phyloP scores from a whole-genome alignment of 2,797 vertebrate species.

The Galaxias olidus region DNA sequence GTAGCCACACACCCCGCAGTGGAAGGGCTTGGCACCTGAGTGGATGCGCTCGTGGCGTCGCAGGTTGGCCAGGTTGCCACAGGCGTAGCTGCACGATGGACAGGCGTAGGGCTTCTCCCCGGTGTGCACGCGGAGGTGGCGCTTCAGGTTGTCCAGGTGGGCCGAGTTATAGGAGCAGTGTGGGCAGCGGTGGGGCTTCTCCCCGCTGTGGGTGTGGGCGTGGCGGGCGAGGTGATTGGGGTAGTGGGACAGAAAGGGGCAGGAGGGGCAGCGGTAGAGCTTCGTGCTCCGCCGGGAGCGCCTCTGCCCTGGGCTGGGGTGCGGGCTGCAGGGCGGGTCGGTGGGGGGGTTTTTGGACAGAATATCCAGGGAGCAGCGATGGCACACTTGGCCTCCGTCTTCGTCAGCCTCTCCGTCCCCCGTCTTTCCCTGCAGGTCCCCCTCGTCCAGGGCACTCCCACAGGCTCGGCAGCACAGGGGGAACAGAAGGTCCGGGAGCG shows the following conservation, averaged over 20 bases:
- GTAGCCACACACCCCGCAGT: constrained; percentile 90
- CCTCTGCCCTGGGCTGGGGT: constrained; percentile 43
- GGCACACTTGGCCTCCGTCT: constrained; percentile 74
- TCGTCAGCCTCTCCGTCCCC: constrained; percentile 49
- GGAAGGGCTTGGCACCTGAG: constrained; percentile 95
- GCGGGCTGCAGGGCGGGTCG: constrained; percentile 19
- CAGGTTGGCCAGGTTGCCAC: constrained; percentile 94
- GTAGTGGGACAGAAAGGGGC: constrained; percentile 89
- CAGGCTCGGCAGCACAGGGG: constrained; percentile 88
- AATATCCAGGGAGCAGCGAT: constrained; percentile 79
- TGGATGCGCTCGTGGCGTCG: constrained; percentile 95
- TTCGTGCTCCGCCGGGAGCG: constrained; percentile 59
- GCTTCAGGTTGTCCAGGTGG: constrained; percentile 94
- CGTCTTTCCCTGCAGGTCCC: constrained; percentile 52
- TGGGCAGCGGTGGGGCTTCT: constrained; percentile 90
- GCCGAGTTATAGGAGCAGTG: constrained; percentile 91
- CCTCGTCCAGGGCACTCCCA: constrained; percentile 86
- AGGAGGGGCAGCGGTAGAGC: constrained; percentile 85
- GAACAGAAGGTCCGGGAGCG: constrained; percentile 88
- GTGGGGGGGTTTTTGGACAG: constrained; percentile 62
- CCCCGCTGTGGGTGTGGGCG: constrained; percentile 91
- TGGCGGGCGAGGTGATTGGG: constrained; percentile 94
- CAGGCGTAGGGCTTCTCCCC: constrained; percentile 97
- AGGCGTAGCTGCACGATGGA: constrained; percentile 89
- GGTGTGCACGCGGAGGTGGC: constrained; percentile 91